Base-by-base conservation (phyloP, 2,888 invertebrate species). In the Phania funesta region DNA sequence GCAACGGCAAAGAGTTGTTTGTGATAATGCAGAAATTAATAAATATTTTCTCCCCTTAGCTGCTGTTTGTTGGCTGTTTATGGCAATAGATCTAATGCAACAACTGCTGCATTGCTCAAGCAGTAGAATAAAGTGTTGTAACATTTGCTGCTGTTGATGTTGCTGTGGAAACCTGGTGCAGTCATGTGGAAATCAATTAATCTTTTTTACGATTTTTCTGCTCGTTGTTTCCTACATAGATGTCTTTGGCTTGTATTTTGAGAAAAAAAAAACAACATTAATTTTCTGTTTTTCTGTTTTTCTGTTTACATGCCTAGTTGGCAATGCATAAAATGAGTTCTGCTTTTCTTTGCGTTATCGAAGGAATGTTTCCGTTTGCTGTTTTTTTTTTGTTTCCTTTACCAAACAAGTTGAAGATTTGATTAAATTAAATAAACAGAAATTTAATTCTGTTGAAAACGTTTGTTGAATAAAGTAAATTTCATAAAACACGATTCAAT, bases 101-200 rank as follows among this genome's bases (percentile, higher is more conserved):
- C 65, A 58, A 74, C 32, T 73, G 26, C 20, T 24, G 20, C 26
- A 38, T 26, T 75, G 18, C 65, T 11, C 18, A 26, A 68, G 22
- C 11, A 11, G 13, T 26, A 62, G 50, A 44, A 32, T 29, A 44
- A 35, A 29, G 13, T 41, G 26, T 16, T 46, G 50, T 13, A 58
- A 35, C 48, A 65, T 32, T 70, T 38, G 26, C 26, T 77, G 32
- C 26, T 24, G 67, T 77, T 73, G 29, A 54, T 64, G 62, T 54
- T 68, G 32, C 65, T 65, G 62, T 54, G 50, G 77, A 73, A 35
- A 77, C 62, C 67, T 56, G 54, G 54, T 64, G 77, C 73, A 81
- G 73, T 77, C 81, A 81, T 77, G 77, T 81, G 68, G 22, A 73
- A 77, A 81, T 77, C 81, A 81, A 81, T 81, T 81, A 81, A 81